Evolutionary conservation across 2,888 invertebrate species (phyloP).

Genomic region (Drosophila neonasuta): DNA sequence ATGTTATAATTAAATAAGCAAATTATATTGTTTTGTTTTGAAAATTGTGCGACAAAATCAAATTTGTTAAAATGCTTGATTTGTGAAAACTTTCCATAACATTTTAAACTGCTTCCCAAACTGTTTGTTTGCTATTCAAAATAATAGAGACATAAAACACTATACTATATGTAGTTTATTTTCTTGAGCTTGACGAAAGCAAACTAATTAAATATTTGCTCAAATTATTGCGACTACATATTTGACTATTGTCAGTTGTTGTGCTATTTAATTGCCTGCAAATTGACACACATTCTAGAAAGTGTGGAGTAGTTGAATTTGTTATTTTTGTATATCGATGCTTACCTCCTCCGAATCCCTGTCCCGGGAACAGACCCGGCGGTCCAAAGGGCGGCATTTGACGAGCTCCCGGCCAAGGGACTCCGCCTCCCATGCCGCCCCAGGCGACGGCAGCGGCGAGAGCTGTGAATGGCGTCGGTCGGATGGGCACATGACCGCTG

Average conservation of each 20-base stretch:
- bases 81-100: no score
- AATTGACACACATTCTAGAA: background rate
- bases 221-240: background rate
- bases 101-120: no score
- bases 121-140: no score
- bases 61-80: background rate
- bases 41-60: background rate
- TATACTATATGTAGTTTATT: background rate
- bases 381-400: slow-evolving; percentile 85
- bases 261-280: background rate
- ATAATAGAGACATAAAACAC: background rate
- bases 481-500: slow-evolving; percentile 85
- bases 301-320: background rate
- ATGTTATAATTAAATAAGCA: no score
- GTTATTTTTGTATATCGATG: slow-evolving; percentile 37
- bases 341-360: slow-evolving; percentile 84
- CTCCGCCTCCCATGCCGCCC: slow-evolving; percentile 84
- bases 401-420: slow-evolving; percentile 84
- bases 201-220: slow-evolving; percentile 4
- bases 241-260: background rate
- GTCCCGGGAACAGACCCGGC: slow-evolving; percentile 87
- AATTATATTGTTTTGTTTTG: no score
- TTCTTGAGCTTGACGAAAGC: background rate
- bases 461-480: slow-evolving; percentile 90
- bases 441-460: slow-evolving; percentile 87